Percentiles rank a stretch among this genome's conserved stretches.
phyloP scores from a whole-genome alignment of 2,113 vertebrate genomes.

The Gallinago paraguaiae region DNA sequence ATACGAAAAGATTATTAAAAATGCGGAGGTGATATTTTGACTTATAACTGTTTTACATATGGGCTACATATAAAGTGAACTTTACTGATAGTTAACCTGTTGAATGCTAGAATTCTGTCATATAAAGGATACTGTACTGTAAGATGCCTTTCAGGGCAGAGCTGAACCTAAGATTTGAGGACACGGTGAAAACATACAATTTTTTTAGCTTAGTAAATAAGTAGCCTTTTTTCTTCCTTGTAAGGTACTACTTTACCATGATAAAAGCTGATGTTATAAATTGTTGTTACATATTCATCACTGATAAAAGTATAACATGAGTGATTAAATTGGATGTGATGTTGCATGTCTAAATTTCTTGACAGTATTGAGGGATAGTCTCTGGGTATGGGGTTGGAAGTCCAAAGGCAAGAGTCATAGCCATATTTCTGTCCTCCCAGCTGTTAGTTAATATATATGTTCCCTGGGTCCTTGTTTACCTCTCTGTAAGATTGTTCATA shows the following conservation, averaged over 20 bases:
- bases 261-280: neutral
- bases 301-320: neutral
- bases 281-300: neutral
- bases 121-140: neutral
- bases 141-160: neutral
- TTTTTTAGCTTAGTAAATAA: neutral
- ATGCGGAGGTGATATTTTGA: neutral
- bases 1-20: neutral
- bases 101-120: neutral
- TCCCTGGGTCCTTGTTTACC: neutral
- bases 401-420: neutral
- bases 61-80: neutral
- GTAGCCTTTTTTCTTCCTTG: neutral
- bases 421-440: neutral
- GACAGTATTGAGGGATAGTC: neutral
- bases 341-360: neutral
- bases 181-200: neutral
- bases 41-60: neutral
- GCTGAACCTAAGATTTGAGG: neutral
- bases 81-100: neutral
- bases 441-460: neutral
- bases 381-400: neutral
- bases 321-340: neutral
- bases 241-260: neutral
- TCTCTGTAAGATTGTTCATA: neutral